phyloP scores from a whole-genome alignment of 1,140 invertebrate genomes.

The Solen grandis region DNA sequence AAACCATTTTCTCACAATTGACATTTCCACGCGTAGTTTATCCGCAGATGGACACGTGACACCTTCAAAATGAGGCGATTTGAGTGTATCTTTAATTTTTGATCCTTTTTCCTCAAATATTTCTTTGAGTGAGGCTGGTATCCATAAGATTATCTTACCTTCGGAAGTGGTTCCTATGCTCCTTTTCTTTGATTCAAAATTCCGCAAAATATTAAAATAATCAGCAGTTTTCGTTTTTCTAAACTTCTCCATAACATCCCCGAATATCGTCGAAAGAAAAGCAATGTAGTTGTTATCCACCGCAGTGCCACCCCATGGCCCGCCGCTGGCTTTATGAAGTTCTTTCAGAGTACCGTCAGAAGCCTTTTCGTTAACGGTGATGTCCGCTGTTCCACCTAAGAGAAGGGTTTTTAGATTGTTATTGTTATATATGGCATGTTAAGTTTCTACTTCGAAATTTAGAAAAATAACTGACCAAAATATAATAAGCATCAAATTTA shows the following conservation, averaged over 20 bases:
- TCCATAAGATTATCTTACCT: not conserved
- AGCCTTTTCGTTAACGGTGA: no score
- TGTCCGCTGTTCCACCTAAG: no score
- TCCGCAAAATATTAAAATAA: no score
- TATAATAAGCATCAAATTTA: no score
- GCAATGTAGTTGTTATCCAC: slow-evolving; percentile 27
- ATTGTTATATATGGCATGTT: no score
- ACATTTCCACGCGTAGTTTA: slow-evolving; percentile 6
- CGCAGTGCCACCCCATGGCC: slow-evolving; percentile 29
- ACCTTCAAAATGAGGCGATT: not conserved
- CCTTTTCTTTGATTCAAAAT: slow-evolving; percentile 31
- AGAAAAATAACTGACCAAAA: no score
- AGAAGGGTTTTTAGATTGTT: no score
- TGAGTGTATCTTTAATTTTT: not conserved
- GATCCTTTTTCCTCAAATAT: not conserved
- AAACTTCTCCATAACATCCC: slow-evolving; percentile 16
- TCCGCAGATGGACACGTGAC: not conserved
- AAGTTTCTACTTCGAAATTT: no score
- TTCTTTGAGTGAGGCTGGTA: slow-evolving; percentile 1
- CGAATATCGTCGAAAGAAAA: not conserved
- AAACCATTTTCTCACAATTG: not conserved
- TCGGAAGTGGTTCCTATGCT: not conserved
- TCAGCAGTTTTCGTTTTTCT: slow-evolving; percentile 2
- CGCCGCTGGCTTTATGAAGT: slow-evolving; percentile 31
- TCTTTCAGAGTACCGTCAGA: slow-evolving; percentile 6